These are phyloP conservation scores for Pollenia griseotomentosa DNA, from an alignment of 2,888 invertebrate genomes.

Conservation along the genomic window DNA sequence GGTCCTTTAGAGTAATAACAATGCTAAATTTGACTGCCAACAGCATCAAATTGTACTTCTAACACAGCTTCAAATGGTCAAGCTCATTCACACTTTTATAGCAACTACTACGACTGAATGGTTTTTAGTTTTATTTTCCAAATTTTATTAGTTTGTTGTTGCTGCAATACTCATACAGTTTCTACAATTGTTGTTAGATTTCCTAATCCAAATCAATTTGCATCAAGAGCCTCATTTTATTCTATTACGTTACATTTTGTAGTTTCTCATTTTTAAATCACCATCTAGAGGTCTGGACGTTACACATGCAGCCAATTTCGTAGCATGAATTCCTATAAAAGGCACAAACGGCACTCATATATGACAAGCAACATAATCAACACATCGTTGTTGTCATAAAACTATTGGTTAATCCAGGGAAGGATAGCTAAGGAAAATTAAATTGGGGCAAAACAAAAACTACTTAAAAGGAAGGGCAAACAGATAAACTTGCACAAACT, in stretches of 20 bases:
- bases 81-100: slow-evolving; percentile 40
- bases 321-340: neutral
- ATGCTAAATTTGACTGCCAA: slow-evolving; percentile 28
- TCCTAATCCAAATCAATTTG: slow-evolving; percentile 83
- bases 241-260: slow-evolving; percentile 77
- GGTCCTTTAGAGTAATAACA: slow-evolving; percentile 33
- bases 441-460: neutral
- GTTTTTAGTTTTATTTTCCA: slow-evolving; percentile 47
- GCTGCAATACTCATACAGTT: slow-evolving; percentile 8
- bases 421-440: neutral
- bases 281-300: neutral
- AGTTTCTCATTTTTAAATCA: slow-evolving; percentile 42
- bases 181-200: slow-evolving; percentile 11
- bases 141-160: slow-evolving; percentile 59
- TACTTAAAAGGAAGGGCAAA: too few species aligned
- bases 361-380: slow-evolving; percentile 34
- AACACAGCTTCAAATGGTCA: slow-evolving; percentile 41
- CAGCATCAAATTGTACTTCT: slow-evolving; percentile 1
- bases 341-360: neutral
- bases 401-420: slow-evolving; percentile 6
- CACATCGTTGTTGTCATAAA: slow-evolving; percentile 38
- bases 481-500: neutral
- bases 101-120: neutral
- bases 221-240: slow-evolving; percentile 83
- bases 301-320: slow-evolving; percentile 41